Evolutionary conservation across 2,888 invertebrate species (phyloP), one percentile per base, ranked within the genome.

Genomic region (Napeogenes inachia): DNA sequence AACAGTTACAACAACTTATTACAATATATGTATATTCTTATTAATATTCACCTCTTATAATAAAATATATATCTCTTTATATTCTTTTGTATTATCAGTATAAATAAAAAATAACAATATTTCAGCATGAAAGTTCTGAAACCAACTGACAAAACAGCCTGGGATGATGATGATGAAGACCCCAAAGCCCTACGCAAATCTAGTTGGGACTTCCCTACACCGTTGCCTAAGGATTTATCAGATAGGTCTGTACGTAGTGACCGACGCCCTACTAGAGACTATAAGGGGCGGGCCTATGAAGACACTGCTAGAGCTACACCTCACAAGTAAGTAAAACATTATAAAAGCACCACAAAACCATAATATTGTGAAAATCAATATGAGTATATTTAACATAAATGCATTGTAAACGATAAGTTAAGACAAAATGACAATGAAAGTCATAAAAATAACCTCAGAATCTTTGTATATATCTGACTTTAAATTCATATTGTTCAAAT

Each of bases 161-260:
- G 95, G 95, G 95, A 95, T 47, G 90, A 90, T 72, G 95, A 95
- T 66, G 96, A 96, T 68, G 96, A 96, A 69, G 95, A 95, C 57
- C 89, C 92, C 4, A 92, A 91, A 4, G 92, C 92, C 2, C 79
- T 91, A 0, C 93, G 92, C 62, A 94, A 93, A 71, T 98, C 98
- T 0, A 93, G 94, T 59, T 99, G 98, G 98, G 98, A 98, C 84
- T 94, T 96, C 77, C 97, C 98, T 0, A 98, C 98, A 0, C 98
- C 98, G 0, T 91, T 92, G 70, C 88, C 92, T 0, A 80, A 60
- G 73, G 92, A 77, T 45, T 65, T 71, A 6, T 70, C 84, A 70
- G 87, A 92, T 70, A 73, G 92, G 75, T 81, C 87, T 62, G 74
- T 82, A 70, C 67, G 91, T 59, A 87, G 81, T 66, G 84, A 82